phyloP scores from a whole-genome alignment of 2,113 vertebrate genomes.

The Epinephelus lanceolatus region DNA sequence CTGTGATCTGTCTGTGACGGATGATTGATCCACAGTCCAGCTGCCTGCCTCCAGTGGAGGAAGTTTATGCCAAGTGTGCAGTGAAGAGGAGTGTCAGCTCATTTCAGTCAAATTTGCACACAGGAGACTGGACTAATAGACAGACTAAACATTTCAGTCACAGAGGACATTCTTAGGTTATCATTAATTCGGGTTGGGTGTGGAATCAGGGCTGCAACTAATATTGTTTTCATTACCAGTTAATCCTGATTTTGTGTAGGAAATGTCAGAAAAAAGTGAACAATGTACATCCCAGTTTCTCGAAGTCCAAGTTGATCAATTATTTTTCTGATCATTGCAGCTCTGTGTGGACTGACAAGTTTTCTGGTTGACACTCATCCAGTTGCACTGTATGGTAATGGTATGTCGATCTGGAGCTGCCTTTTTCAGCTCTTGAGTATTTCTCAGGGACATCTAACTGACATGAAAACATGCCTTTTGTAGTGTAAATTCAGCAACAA shows the following conservation, averaged over 20 bases:
- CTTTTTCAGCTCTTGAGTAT: background rate
- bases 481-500: background rate
- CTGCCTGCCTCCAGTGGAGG: background rate
- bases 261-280: too few relatives aligned
- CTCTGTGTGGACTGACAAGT: too few relatives aligned
- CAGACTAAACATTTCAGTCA: background rate
- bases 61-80: background rate
- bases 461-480: background rate
- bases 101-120: background rate
- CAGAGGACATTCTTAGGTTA: background rate
- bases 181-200: background rate
- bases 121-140: background rate
- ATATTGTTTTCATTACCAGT: too few relatives aligned
- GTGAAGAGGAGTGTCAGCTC: background rate
- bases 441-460: slow-evolving; percentile 3
- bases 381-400: background rate
- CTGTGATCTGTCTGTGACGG: too few relatives aligned
- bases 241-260: too few relatives aligned
- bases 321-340: too few relatives aligned
- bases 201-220: too few relatives aligned
- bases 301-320: too few relatives aligned
- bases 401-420: background rate
- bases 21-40: background rate
- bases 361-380: background rate
- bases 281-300: too few relatives aligned